These are phyloP conservation scores for Polietes domitor DNA, from an alignment of 2,888 invertebrate species.

Conservation along the genomic window DNA sequence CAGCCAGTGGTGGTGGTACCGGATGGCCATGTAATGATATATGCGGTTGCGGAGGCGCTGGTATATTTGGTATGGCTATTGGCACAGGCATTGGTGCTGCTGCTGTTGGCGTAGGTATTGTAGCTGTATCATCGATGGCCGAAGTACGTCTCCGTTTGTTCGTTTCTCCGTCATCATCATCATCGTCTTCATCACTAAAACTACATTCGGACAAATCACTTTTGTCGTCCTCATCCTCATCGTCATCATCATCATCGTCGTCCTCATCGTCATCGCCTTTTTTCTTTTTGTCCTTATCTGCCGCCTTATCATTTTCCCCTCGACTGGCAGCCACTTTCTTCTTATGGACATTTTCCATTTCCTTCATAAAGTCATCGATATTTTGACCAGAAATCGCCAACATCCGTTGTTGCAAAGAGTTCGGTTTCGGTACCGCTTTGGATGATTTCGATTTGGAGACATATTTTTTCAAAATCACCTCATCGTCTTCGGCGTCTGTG, in stretches of 20 bases:
- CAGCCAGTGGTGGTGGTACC: slow-evolving; percentile 80
- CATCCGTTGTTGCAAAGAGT: slow-evolving; percentile 92
- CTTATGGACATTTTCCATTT: slow-evolving; percentile 93
- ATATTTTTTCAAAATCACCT: slow-evolving; percentile 73
- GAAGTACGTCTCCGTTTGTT: slow-evolving; percentile 50
- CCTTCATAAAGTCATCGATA: slow-evolving; percentile 95
- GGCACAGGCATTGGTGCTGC: slow-evolving; percentile 58
- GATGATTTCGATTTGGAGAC: slow-evolving; percentile 74
- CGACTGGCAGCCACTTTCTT: slow-evolving; percentile 83
- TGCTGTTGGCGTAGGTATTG: slow-evolving; percentile 66
- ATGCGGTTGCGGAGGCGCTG: slow-evolving; percentile 70
- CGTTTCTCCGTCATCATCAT: slow-evolving; percentile 61
- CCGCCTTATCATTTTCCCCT: slow-evolving; percentile 67
- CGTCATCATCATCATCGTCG: slow-evolving; percentile 57
- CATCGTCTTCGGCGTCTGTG: slow-evolving; percentile 79
- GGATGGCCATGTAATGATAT: slow-evolving; percentile 70
- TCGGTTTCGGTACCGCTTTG: slow-evolving; percentile 83
- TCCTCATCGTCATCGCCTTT: slow-evolving; percentile 39
- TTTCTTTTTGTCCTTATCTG: slow-evolving; percentile 59
- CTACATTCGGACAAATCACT: slow-evolving; percentile 53
- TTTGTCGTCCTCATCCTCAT: slow-evolving; percentile 57
- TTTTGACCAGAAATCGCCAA: slow-evolving; percentile 94
- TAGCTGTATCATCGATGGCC: slow-evolving; percentile 39
- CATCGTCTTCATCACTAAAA: slow-evolving; percentile 51
- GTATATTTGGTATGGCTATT: slow-evolving; percentile 61